Base-by-base conservation (phyloP, 1,140 invertebrate genomes). In the Nephila pilipes region DNA sequence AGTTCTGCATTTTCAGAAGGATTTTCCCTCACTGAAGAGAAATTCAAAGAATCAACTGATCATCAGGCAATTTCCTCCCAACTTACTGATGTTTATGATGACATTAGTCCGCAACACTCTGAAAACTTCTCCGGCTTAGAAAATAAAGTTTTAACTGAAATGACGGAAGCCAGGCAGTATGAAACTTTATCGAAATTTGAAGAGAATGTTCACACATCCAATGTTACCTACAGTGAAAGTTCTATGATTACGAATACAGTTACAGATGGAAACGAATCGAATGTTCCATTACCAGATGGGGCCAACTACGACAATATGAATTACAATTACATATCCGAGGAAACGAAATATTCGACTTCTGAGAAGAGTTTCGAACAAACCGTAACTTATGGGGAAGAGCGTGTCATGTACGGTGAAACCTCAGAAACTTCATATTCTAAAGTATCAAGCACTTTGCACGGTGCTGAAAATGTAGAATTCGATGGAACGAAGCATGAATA, bases 91-190 rank as follows among this genome's bases (percentile, higher is more conserved):
- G 60, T 22, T 54, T 58, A 65, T 20, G 90, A 92, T 32, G 60
- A 57, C 6, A 75, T 69, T 57, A 80, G 69, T 36, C 90, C 81
- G 20, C 81, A 92, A 36, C 65, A 87, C 20, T 58, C 55, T 60
- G 89, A 91, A 87, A 79, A 58, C 81, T 57, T 87, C 25, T 58
- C 83, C 1, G 46, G 80, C 22, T n/a, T 79, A n/a, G 85, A 85
- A 58, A 87, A 87, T 38, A 79, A 79, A 63, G 46, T 83, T 63
- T 55, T 91, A 20, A 81, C 89, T 18, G 91, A 93, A 87, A 83
- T 25, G 14, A 79, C 91, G 2, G 91, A 93, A 46, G 57, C 60
- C 20, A 65, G 57, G 4, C 91, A 93, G 20, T 80, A 93, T 57
- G 91, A 93, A 87, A 58, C 55, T 16, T 38, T 93, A n/a, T 79